Evolutionary conservation across 1,140 invertebrate species (phyloP).

Genomic region (Drosophila albomicans): DNA sequence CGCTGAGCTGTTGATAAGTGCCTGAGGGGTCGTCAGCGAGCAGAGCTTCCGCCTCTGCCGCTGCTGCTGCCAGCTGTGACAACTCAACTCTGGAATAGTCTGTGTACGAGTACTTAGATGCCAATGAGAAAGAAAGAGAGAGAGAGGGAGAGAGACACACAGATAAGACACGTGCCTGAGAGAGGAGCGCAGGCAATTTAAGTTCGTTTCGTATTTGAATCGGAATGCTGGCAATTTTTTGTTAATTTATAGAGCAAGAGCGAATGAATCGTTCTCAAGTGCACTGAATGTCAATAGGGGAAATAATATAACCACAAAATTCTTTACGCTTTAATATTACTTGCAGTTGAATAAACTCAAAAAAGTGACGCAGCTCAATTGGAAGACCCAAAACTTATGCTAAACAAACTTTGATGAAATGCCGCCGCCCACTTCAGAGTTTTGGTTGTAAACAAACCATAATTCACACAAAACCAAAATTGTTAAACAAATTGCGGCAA

Average conservation of each 20-base stretch:
- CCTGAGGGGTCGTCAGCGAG: conserved; percentile 24
- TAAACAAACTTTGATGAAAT: conserved; percentile 26
- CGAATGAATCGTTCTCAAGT: neutral
- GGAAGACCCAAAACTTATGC: conserved; percentile 5
- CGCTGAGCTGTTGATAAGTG: conserved; percentile 14
- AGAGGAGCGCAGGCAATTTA: conserved; percentile 37
- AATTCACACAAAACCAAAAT: conserved; percentile 27
- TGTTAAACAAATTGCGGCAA: conserved; percentile 33
- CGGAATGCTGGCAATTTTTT: conserved; percentile 18
- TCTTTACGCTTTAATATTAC: neutral
- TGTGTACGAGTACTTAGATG: conserved; percentile 20
- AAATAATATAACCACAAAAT: neutral
- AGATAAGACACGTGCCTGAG: conserved; percentile 45
- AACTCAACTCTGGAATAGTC: conserved; percentile 32
- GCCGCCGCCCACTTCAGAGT: conserved; percentile 25
- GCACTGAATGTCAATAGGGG: conserved; percentile 5
- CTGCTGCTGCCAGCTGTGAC: conserved; percentile 27
- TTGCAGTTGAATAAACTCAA: neutral
- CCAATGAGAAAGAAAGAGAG: conserved; percentile 10
- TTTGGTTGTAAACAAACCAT: conserved; percentile 1
- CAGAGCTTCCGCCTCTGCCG: conserved; percentile 21
- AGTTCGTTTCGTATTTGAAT: conserved; percentile 25
- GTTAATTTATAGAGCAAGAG: neutral
- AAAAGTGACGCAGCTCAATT: neutral
- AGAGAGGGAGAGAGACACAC: neutral